Base-by-base conservation (phyloP, 2,797 vertebrate species). In the Melanotaenia trifasciata region DNA sequence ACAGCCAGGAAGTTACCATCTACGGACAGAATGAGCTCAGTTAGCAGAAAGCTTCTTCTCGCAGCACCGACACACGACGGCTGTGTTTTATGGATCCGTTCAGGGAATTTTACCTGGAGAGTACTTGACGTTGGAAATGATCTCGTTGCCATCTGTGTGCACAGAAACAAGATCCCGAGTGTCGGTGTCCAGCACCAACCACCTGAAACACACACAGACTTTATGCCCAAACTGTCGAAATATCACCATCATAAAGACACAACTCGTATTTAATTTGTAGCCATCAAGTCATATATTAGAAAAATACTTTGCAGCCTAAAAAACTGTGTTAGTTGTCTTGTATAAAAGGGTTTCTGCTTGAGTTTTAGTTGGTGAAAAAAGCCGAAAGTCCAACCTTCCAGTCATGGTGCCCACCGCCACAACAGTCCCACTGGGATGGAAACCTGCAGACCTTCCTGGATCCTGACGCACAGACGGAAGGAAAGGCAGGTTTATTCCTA, bases 1-100 rank as follows among this genome's bases (percentile, higher is more conserved):
- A 98, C 93, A 1, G 97, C 96, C 91, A 98, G 92, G 91, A 95
- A 96, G 76, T 94, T 95, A 12, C 97, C 97, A 74, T 97, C 97
- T 98, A 40, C 64, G 40, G 79, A 8, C 24, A 74, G 40, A 66
- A 35, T 35, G 45, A 58, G 68, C 3, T 16, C n/a, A 5, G 22
- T 8, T 1, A 11, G 7, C 20, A n/a, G 18, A 47, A 47, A 47
- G 13, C 12, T 4, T 9, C 35, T 36, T 36, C 35, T 36, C 35
- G 8, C 38, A 16, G 13, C 13, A 13, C 16, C 64, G 32, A 59
- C 22, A 33, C 9, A 28, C 12, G 47, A 22, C 20, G 12, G 1
- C 35, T 3, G 10, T 14, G 0, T 56, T 36, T 62, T 5, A 30
- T 28, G n/a, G 28, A 11, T 53, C 3, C 5, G 53, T 6, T 12